These are phyloP conservation scores for Malaclemys terrapin DNA, from an alignment of 2,113 vertebrate species.

Conservation along the genomic window DNA sequence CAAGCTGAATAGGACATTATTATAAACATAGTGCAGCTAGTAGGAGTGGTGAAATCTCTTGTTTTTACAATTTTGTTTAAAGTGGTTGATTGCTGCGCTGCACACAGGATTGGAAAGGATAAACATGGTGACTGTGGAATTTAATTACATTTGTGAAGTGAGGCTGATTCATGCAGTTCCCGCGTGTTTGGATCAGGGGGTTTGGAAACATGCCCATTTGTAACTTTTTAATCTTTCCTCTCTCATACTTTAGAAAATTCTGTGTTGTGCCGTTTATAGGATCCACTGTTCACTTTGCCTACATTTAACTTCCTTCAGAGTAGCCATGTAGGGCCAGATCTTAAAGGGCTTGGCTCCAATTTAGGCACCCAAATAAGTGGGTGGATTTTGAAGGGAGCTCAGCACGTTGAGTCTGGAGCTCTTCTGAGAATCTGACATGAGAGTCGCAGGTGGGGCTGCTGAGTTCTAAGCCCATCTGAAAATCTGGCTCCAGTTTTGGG, in stretches of 20 bases:
- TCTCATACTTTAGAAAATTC: neutral
- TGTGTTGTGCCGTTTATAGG: neutral
- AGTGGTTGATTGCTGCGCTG: neutral
- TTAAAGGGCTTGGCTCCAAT: neutral
- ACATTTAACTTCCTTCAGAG: neutral
- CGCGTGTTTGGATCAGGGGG: neutral
- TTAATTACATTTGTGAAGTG: conserved; percentile 26
- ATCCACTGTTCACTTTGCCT: neutral
- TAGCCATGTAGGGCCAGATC: neutral
- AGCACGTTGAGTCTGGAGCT: neutral
- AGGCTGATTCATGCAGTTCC: conserved; percentile 2
- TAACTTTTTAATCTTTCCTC: neutral
- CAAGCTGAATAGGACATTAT: neutral
- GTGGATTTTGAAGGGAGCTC: neutral
- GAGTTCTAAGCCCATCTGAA: neutral
- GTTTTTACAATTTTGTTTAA: conserved; percentile 33
- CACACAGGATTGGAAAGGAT: neutral
- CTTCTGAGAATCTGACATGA: neutral
- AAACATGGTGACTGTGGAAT: neutral
- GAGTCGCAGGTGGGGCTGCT: neutral
- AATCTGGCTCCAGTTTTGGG: neutral
- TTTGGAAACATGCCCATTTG: neutral
- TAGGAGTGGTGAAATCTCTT: neutral
- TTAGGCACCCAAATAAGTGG: neutral
- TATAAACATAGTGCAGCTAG: neutral